Evolutionary conservation across 2,113 vertebrate genomes (phyloP).

Genomic region (Mesocricetus auratus): DNA sequence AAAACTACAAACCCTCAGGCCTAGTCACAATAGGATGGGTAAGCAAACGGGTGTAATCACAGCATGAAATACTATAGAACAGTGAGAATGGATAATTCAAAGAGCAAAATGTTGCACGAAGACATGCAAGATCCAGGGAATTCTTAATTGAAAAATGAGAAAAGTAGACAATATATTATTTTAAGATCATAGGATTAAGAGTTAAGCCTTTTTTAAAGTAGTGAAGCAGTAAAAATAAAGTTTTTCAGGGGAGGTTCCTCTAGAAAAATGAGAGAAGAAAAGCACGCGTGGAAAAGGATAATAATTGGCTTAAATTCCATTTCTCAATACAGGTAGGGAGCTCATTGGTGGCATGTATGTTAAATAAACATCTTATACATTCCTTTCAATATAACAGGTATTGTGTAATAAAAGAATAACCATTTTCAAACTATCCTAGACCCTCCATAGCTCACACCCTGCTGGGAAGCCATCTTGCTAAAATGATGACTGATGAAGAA

Average conservation of each 20-base stretch:
- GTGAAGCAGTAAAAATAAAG: background rate
- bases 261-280: background rate
- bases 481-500: background rate
- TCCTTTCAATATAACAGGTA: background rate
- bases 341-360: background rate
- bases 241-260: background rate
- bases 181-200: background rate
- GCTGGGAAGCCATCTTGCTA: background rate
- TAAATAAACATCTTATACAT: background rate
- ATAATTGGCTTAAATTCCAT: background rate
- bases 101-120: conserved; percentile 26
- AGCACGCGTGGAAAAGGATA: accelerated
- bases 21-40: background rate
- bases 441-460: background rate
- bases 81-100: conserved; percentile 19
- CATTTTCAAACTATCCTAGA: background rate
- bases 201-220: background rate
- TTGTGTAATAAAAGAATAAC: background rate
- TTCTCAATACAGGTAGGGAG: background rate
- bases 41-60: background rate
- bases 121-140: conserved; percentile 14
- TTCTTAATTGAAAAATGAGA: conserved; percentile 33
- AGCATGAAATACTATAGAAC: background rate
- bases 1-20: background rate
- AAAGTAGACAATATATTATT: background rate